Base-by-base conservation (phyloP, 1,140 invertebrate genomes). In the Saxidomus purpurata region DNA sequence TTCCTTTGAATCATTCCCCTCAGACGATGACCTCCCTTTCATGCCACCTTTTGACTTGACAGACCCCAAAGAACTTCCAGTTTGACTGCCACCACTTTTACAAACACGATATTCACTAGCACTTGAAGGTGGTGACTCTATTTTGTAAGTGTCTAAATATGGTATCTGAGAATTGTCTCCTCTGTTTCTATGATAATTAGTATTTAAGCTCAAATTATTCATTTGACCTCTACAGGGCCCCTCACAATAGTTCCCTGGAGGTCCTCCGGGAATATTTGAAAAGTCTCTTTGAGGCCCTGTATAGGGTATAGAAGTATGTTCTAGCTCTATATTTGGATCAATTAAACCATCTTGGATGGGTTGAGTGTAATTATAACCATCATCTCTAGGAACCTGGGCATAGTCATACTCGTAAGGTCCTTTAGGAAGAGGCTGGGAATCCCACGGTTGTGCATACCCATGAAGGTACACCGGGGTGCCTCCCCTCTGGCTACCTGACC, bases 381-480 rank as follows among this genome's bases (percentile, higher is more conserved):
- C 81, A 19, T 84, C 87, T 52, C 61, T 80, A 3, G 87, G 87
- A n/a, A 83, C 67, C 34, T 84, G 63, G 25, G 87, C 79, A 55
- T 67, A 83, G 25, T 89, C 87, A 77, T 89, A 89, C 19, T 83
- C 81, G 52, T 81, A 88, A 0, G 76, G 86, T 15, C 69, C 87
- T 34, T 80, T 40, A 22, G 63, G 79, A 34, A 84, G 69, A 25
- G 87, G 87, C 67, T 83, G 80, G 25, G 79, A 82, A 52, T 89
- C 87, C 87, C 87, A 89, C 0, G 87, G 87, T 34, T 89, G 87
- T 55, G 87, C 38, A 67, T 89, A 89, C 43, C 87, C 87, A 84
- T 89, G 79, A 15, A 89, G 36, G 28, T 77, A 83, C 43, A 89
- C 52, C 6, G 87, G 87, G 1, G 87, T 89, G 17, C 87, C 87